phyloP scores from a whole-genome alignment of 30 jellyfish, hydroid and myxozoan species.

The Pelagia noctiluca region DNA sequence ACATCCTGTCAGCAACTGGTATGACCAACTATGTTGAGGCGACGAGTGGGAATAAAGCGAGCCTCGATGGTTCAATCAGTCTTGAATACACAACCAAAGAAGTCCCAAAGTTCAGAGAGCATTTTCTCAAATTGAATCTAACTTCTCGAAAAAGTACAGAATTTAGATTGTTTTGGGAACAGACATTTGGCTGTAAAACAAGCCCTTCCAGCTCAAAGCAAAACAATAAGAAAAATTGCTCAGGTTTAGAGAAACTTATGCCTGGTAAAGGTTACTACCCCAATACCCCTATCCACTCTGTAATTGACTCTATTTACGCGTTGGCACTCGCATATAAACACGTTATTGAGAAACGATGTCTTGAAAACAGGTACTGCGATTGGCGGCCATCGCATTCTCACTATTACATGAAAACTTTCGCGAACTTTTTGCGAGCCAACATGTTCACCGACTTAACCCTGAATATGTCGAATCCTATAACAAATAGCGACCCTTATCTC shows the following conservation, averaged over 20 bases:
- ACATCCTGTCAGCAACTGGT: constrained; percentile 78
- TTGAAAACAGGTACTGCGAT: not conserved
- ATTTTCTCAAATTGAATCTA: constrained; percentile 64
- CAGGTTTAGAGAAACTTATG: constrained; percentile 64
- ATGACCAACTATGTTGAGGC: constrained; percentile 68
- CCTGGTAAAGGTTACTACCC: constrained; percentile 84
- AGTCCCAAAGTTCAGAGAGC: constrained; percentile 60
- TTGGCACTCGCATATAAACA: constrained; percentile 66
- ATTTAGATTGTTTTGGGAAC: constrained; percentile 82
- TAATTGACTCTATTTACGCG: constrained; percentile 78
- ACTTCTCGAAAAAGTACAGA: not conserved
- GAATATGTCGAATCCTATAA: constrained; percentile 37
- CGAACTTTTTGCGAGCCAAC: constrained; percentile 33
- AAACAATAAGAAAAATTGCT: too few species aligned
- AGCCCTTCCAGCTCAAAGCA: too few species aligned
- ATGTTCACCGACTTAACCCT: constrained; percentile 86
- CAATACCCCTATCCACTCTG: constrained; percentile 82
- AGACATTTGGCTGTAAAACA: constrained; percentile 72
- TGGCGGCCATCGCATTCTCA: constrained; percentile 25
- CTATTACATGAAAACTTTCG: constrained; percentile 13
- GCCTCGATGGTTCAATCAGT: constrained; percentile 73
- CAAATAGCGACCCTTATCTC: constrained; percentile 31
- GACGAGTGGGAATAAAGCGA: constrained; percentile 66
- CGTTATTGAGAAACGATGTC: constrained; percentile 49
- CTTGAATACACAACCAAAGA: constrained; percentile 50